Evolutionary conservation across 2,888 invertebrate species (phyloP).

Genomic region (Meiosimyza decipiens): DNA sequence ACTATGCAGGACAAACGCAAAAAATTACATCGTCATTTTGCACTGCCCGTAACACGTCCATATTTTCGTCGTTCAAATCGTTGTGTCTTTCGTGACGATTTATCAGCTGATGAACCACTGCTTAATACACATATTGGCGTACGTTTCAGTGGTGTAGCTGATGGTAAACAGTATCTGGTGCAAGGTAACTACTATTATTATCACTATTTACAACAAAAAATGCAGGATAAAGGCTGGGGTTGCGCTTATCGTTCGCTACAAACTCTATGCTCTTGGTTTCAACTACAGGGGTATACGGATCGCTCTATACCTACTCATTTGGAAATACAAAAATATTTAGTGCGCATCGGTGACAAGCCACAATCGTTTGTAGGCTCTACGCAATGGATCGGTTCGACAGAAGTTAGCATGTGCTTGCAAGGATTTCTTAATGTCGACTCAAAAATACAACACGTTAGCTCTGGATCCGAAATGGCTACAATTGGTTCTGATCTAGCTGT

Average conservation of each 20-base stretch:
- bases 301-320: slow-evolving; percentile 81
- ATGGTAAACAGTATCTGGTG: slow-evolving; percentile 72
- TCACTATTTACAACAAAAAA: slow-evolving; percentile 95
- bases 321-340: slow-evolving; percentile 93
- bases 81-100: slow-evolving; percentile 69
- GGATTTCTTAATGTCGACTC: slow-evolving; percentile 80
- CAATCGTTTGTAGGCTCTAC: slow-evolving; percentile 86
- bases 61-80: slow-evolving; percentile 80
- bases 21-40: slow-evolving; percentile 77
- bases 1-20: slow-evolving; percentile 73
- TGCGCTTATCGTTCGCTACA: slow-evolving; percentile 98
- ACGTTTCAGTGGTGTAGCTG: slow-evolving; percentile 63
- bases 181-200: slow-evolving; percentile 92
- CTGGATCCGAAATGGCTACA: slow-evolving; percentile 83
- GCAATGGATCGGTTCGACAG: slow-evolving; percentile 98
- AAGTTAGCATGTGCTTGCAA: slow-evolving; percentile 93
- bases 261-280: slow-evolving; percentile 96
- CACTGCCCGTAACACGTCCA: slow-evolving; percentile 76
- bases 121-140: slow-evolving; percentile 79
- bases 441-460: slow-evolving; percentile 86
- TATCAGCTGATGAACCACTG: slow-evolving; percentile 68
- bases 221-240: slow-evolving; percentile 99
- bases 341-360: slow-evolving; percentile 94
- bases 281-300: slow-evolving; percentile 85
- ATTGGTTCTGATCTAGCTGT: slow-evolving; percentile 84